Percentiles rank a stretch among this genome's conserved stretches.
These are phyloP conservation scores for Cossypha polioptera DNA, from an alignment of 2,797 vertebrate genomes.

Conservation along the genomic window DNA sequence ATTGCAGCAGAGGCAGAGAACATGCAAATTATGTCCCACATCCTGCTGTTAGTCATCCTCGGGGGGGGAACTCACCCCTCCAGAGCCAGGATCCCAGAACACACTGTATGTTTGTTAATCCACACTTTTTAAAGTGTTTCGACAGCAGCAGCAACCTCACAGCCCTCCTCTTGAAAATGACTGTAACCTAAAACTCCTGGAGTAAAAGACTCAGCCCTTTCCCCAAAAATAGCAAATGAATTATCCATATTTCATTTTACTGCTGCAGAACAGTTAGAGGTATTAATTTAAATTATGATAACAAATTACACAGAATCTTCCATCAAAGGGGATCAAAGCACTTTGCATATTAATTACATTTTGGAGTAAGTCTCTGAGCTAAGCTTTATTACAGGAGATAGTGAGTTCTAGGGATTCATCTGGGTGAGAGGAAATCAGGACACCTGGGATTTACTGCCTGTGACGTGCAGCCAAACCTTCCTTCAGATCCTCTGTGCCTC, in stretches of 20 bases:
- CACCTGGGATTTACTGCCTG: not conserved
- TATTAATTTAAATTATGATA: conserved; percentile 13
- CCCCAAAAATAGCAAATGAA: conserved; percentile 20
- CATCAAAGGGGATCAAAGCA: conserved; percentile 27
- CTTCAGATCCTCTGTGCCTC: not conserved
- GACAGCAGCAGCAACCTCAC: conserved; percentile 10
- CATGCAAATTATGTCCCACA: conserved; percentile 68
- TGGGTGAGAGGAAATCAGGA: conserved; percentile 6
- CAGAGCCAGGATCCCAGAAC: conserved; percentile 51
- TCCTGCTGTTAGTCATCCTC: conserved; percentile 67
- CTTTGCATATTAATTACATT: conserved; percentile 52
- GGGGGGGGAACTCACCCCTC: conserved; percentile 46
- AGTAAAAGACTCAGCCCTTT: not conserved
- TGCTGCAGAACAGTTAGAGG: not conserved
- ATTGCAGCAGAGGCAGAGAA: conserved; percentile 64
- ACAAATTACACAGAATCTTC: not conserved
- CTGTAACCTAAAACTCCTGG: not conserved
- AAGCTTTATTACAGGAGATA: conserved; percentile 33
- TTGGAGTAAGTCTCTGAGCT: conserved; percentile 8
- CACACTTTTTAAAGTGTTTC: conserved; percentile 32
- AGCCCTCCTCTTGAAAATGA: not conserved
- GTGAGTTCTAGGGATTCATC: not conserved
- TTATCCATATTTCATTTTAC: not conserved
- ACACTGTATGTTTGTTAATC: conserved; percentile 53
- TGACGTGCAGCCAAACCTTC: not conserved